A percentile compares a stretch with the other conserved stretches of the same genome.
Evolutionary conservation across 37 sponge, comb jelly and placozoan genomes (phyloP).

Genomic region (Geodia barretti): DNA sequence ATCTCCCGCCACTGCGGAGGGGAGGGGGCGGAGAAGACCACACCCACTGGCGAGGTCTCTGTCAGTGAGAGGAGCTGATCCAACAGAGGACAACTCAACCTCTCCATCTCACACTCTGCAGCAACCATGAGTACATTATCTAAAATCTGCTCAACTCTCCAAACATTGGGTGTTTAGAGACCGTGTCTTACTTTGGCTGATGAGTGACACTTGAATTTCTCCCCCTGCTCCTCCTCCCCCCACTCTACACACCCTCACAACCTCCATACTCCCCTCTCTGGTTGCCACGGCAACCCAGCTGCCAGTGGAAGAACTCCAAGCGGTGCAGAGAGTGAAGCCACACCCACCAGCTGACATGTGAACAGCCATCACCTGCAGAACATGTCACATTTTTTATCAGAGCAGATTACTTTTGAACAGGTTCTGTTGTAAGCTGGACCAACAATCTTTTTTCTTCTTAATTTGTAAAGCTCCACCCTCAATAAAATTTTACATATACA

Average conservation of each 20-base stretch:
- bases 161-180: too few species aligned
- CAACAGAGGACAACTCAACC: slow-evolving; percentile 10
- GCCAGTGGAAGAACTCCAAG: background rate
- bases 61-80: slow-evolving; percentile 16
- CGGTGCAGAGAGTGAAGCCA: background rate
- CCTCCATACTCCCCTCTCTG: background rate
- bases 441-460: too few species aligned
- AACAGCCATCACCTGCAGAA: background rate
- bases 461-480: too few species aligned
- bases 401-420: too few species aligned
- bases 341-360: slow-evolving; percentile 4
- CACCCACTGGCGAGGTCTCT: slow-evolving; percentile 9
- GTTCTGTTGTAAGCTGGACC: too few species aligned
- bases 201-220: too few species aligned
- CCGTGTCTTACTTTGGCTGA: too few species aligned
- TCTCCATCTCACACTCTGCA: too few species aligned
- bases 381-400: too few species aligned
- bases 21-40: slow-evolving; percentile 17
- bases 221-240: background rate
- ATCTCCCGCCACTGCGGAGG: slow-evolving; percentile 46
- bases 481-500: too few species aligned
- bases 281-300: slow-evolving; percentile 8
- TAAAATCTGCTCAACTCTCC: too few species aligned
- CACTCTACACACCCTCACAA: background rate
- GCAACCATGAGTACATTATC: too few species aligned